phyloP scores from a whole-genome alignment of 2,113 vertebrate genomes.

The Hiodon alosoides region DNA sequence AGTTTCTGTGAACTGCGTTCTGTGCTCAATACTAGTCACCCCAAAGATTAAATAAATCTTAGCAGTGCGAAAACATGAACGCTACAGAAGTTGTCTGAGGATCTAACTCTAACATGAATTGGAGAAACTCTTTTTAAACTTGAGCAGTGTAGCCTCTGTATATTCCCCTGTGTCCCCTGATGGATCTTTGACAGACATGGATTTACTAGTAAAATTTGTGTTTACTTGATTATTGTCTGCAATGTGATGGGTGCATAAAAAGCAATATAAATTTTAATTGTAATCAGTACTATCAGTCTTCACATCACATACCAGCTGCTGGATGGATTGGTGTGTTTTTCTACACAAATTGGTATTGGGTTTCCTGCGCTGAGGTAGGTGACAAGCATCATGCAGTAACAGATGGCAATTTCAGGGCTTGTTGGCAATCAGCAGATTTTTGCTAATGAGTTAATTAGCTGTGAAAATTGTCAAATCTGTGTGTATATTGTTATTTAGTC shows the following conservation, averaged over 20 bases:
- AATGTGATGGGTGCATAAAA: constrained; percentile 69
- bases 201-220: constrained; percentile 9
- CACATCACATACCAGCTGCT: constrained; percentile 76
- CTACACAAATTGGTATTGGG: constrained; percentile 71
- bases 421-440: constrained; percentile 94
- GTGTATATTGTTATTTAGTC: constrained; percentile 95
- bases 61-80: too few relatives aligned
- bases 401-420: constrained; percentile 94
- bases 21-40: neutral
- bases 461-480: constrained; percentile 98
- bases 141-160: neutral
- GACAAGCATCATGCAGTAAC: constrained; percentile 86
- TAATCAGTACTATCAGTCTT: constrained; percentile 78
- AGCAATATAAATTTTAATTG: constrained; percentile 72
- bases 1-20: neutral
- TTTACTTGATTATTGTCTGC: constrained; percentile 58
- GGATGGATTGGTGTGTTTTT: constrained; percentile 69
- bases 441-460: constrained; percentile 99
- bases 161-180: neutral
- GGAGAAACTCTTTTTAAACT: neutral
- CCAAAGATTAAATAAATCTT: too few relatives aligned
- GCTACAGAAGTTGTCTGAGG: neutral
- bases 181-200: too few relatives aligned
- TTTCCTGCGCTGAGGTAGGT: constrained; percentile 76
- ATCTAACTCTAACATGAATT: neutral